Conservation (phyloP, 2,113 vertebrate species). For the Saccopteryx leptura region DNA sequence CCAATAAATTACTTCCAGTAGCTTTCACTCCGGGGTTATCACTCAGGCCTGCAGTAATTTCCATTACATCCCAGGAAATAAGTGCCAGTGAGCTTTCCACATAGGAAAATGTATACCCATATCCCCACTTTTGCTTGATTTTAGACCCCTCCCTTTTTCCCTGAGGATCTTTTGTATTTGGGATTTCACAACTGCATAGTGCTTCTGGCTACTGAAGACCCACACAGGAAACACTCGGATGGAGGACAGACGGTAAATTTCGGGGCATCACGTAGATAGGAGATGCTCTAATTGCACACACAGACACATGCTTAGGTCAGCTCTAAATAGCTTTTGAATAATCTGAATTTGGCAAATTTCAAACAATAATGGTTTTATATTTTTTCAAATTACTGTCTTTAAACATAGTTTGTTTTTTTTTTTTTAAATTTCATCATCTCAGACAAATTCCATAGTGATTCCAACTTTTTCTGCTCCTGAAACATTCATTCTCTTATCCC, state of each 20-base stretch:
- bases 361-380: background rate
- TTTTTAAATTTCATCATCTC: background rate
- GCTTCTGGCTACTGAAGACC: background rate
- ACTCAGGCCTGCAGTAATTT: background rate
- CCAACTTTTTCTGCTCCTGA: background rate
- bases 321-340: background rate
- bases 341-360: background rate
- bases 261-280: background rate
- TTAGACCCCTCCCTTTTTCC: background rate
- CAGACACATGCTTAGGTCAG: background rate
- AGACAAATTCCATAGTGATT: background rate
- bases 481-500: background rate
- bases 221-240: background rate
- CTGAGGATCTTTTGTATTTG: background rate
- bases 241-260: background rate
- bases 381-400: background rate
- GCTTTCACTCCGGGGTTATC: background rate
- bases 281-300: background rate
- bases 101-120: background rate
- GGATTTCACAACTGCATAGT: background rate
- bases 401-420: background rate
- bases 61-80: background rate
- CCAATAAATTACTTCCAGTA: background rate
- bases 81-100: background rate
- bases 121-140: background rate